Base-by-base conservation (phyloP, 2,888 invertebrate genomes). In the Platycheirus albimanus region DNA sequence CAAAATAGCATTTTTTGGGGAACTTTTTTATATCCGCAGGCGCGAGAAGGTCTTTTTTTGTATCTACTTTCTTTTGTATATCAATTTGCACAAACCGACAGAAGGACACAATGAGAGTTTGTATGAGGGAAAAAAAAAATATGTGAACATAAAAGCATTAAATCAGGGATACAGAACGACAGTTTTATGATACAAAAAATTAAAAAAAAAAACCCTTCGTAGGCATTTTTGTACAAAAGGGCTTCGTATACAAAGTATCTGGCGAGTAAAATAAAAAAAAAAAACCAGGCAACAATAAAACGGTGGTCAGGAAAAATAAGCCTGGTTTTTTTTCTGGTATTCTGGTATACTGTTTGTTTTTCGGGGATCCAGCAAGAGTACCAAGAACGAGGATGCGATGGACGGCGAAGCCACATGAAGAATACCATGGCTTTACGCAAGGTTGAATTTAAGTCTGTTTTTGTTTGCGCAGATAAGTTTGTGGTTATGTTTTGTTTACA, bases 81-180 rank as follows among this genome's bases (percentile, higher is more conserved):
- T 49, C 66, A 66, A 66, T 66, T 75, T 75, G 56, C 74, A 49
- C 36, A 56, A n/a, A 19, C 38, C 49, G 15, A 41, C 74, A 49
- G 49, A 49, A 58, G 67, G 67, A 67, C 66, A 51, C 19, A 74
- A 58, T 38, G 28, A 49, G 51, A 58, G 30, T 20, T 58, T 58
- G 36, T 54, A 20, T 54, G 52, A 6, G n/a, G 8, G 54, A 71
- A 47, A 63, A 64, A n/a, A 28, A 30, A 41, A 45, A 5, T 15
- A 56, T 43, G 43, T 43, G 45, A 61, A 61, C 45, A 61, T 45
- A 61, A 61, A 45, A 67, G 67, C 75, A 75, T 75, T 75, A 75
- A 75, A 75, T 75, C 75, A 75, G 66, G 41, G 75, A 67, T 75
- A 75, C 75, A 67, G 41, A 67, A 58, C 66, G 66, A 75, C 75